Evolutionary conservation across 2,888 invertebrate species (phyloP).

Genomic region (Netelia fuscicornis): DNA sequence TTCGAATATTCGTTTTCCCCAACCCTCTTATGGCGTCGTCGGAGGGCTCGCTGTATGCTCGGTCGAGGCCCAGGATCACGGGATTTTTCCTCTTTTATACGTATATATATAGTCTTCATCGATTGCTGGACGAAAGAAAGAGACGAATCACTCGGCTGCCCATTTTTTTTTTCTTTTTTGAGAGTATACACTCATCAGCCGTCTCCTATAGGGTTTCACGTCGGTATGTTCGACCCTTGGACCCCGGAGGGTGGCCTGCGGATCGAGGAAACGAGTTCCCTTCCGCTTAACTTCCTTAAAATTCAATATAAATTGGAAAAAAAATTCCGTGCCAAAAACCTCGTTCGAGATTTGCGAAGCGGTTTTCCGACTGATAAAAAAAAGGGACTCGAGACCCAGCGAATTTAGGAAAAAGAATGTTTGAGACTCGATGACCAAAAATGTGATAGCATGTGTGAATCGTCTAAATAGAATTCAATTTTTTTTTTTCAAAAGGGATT

Average conservation of each 20-base stretch:
- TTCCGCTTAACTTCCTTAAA: conserved; percentile 77
- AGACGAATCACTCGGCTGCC: conserved; percentile 56
- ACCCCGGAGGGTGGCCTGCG: conserved; percentile 13
- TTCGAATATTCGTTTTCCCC: conserved; percentile 67
- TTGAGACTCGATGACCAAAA: no score
- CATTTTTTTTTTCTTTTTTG: conserved; percentile 28
- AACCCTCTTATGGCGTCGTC: conserved; percentile 30
- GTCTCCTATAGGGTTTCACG: conserved; percentile 27
- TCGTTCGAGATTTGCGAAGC: conserved; percentile 13
- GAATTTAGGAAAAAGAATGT: no score
- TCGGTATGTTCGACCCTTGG: conserved; percentile 12
- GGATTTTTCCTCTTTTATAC: conserved; percentile 54
- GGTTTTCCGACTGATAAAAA: no score
- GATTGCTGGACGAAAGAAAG: conserved; percentile 61
- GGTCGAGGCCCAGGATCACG: conserved; percentile 32
- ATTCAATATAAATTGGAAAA: conserved; percentile 77
- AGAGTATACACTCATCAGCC: conserved; percentile 35
- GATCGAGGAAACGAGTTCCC: conserved; percentile 33
- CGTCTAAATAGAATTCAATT: no score
- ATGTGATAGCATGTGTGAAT: no score
- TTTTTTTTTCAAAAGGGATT: no score
- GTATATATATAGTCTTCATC: conserved; percentile 46
- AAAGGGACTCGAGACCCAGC: no score
- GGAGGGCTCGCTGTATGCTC: conserved; percentile 24
- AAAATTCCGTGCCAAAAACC: conserved; percentile 9